Evolutionary conservation across 1,140 invertebrate genomes (phyloP).

Genomic region (Pogonomyrmex californicus): DNA sequence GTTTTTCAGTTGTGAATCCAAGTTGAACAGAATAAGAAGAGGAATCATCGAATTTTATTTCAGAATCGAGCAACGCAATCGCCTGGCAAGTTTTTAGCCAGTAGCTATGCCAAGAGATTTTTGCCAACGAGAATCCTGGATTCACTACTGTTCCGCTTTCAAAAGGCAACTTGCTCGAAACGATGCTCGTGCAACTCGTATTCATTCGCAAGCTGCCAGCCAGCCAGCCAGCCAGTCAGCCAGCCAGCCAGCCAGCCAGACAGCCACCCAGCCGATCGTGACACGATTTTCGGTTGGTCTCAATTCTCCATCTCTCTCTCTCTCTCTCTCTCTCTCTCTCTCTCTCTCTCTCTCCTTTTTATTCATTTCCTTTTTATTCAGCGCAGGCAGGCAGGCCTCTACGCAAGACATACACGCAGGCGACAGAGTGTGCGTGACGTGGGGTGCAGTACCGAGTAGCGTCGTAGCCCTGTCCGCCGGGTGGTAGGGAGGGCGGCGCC

Average conservation of each 20-base stretch:
- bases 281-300: slow-evolving; percentile 9
- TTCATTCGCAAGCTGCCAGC: slow-evolving; percentile 46
- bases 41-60: not conserved
- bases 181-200: slow-evolving; percentile 53
- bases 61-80: not conserved
- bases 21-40: not conserved
- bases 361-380: slow-evolving; percentile 11
- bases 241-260: slow-evolving; percentile 16
- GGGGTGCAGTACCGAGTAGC: slow-evolving; percentile 86
- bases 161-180: not conserved
- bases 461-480: slow-evolving; percentile 88
- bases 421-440: slow-evolving; percentile 53
- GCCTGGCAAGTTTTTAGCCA: not conserved
- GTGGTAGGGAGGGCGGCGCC: slow-evolving; percentile 86
- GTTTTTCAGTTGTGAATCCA: slow-evolving; percentile 15
- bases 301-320: not conserved
- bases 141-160: slow-evolving; percentile 39
- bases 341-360: not conserved
- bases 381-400: slow-evolving; percentile 54
- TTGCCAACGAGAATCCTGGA: slow-evolving; percentile 13
- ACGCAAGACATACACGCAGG: slow-evolving; percentile 54
- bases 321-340: not conserved
- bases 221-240: slow-evolving; percentile 23
- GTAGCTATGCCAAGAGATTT: slow-evolving; percentile 1
- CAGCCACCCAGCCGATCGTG: slow-evolving; percentile 10